Conservation (phyloP, 2,888 invertebrate species). For the Teinopalpus imperialis region DNA sequence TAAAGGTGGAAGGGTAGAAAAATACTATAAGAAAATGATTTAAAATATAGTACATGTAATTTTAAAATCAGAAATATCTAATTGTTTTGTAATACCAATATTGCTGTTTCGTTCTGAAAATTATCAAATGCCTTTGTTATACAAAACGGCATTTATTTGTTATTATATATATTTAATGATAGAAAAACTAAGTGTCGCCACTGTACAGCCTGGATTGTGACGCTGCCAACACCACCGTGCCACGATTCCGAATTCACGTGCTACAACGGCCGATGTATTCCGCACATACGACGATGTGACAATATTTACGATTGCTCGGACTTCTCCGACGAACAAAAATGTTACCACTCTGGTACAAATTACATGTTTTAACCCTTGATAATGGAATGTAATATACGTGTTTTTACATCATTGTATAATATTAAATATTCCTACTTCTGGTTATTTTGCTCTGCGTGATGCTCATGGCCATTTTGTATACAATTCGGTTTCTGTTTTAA, state of each 20-base stretch:
- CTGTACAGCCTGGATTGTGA: constrained; percentile 64
- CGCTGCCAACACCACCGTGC: constrained; percentile 72
- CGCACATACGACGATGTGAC: constrained; percentile 90
- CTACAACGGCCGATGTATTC: constrained; percentile 89
- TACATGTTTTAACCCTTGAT: constrained; percentile 36
- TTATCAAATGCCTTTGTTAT: not conserved
- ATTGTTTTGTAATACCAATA: too few relatives aligned
- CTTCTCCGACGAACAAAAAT: constrained; percentile 95
- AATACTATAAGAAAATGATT: too few relatives aligned
- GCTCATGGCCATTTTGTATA: not conserved
- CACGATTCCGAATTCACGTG: constrained; percentile 86
- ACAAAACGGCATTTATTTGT: too few relatives aligned
- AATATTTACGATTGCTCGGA: constrained; percentile 94
- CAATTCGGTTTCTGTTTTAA: not conserved
- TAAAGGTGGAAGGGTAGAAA: too few relatives aligned
- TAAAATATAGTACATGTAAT: too few relatives aligned
- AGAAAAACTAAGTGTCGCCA: constrained; percentile 36
- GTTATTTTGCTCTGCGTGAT: constrained; percentile 14
- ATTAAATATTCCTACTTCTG: constrained; percentile 16
- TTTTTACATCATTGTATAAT: constrained; percentile 29
- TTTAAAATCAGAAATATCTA: too few relatives aligned
- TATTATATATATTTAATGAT: constrained; percentile 3
- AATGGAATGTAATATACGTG: constrained; percentile 54
- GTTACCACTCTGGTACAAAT: constrained; percentile 82
- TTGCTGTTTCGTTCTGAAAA: not conserved